Conservation (phyloP, 2,797 vertebrate species). For the Hoplostethus mediterraneus region DNA sequence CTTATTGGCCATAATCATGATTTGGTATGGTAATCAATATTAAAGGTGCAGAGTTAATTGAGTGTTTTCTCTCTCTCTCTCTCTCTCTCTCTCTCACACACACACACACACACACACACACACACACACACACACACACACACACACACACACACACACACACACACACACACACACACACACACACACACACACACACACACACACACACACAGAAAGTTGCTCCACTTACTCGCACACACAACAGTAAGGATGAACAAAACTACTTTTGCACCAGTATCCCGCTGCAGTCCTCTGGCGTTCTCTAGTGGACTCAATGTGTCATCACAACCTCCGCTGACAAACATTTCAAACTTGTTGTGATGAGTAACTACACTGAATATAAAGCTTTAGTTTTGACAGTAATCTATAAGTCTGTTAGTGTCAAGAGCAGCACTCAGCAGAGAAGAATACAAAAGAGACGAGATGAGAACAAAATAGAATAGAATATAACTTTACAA, state of each 20-base stretch:
- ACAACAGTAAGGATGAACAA: too few relatives aligned
- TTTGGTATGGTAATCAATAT: too few relatives aligned
- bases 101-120: neutral
- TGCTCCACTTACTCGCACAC: too few relatives aligned
- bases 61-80: too few relatives aligned
- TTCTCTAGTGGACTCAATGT: constrained; percentile 58
- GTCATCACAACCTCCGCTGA: constrained; percentile 23
- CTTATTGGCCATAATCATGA: too few relatives aligned
- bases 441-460: neutral
- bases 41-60: too few relatives aligned
- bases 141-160: neutral
- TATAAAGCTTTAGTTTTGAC: too few relatives aligned
- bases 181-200: neutral
- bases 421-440: too few relatives aligned
- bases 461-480: neutral
- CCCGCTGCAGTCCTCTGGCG: constrained; percentile 12
- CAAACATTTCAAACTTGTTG: too few relatives aligned
- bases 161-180: neutral
- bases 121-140: neutral
- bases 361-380: too few relatives aligned
- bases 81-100: too few relatives aligned
- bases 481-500: neutral
- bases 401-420: too few relatives aligned
- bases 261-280: neutral
- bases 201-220: neutral